These are phyloP conservation scores for Microtus pennsylvanicus DNA, from an alignment of 2,113 vertebrate species.

Conservation along the genomic window DNA sequence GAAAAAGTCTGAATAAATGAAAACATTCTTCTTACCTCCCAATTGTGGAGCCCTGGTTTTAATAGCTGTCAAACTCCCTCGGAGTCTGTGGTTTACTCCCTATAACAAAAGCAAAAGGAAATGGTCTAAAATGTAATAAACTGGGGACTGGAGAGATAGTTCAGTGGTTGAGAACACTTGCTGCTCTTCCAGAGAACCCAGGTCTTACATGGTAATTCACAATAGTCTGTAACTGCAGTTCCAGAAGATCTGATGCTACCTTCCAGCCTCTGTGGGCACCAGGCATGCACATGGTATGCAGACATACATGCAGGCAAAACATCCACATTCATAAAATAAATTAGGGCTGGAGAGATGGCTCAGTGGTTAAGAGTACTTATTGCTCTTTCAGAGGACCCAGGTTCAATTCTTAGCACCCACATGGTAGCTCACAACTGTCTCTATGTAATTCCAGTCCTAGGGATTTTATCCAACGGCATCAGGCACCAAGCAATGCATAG, in stretches of 20 bases:
- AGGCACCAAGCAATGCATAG: not conserved
- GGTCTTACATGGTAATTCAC: not conserved
- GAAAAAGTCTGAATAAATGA: not conserved
- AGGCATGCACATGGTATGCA: not conserved
- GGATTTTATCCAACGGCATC: not conserved
- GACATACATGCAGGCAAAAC: not conserved
- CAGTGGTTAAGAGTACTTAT: not conserved
- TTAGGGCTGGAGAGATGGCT: not conserved
- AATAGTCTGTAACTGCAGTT: not conserved
- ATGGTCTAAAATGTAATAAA: not conserved
- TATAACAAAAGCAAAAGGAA: constrained; percentile 70
- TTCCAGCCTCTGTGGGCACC: not conserved
- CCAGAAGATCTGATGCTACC: not conserved
- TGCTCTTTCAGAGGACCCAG: not conserved
- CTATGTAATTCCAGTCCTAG: not conserved
- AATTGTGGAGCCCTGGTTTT: constrained; percentile 95
- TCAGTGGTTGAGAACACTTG: not conserved
- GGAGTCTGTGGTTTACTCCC: constrained; percentile 95
- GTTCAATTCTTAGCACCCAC: not conserved
- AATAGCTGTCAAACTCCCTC: constrained; percentile 94
- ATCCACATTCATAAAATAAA: not conserved
- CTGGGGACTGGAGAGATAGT: not conserved
- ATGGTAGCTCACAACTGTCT: not conserved
- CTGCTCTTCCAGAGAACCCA: not conserved
- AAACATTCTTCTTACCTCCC: constrained; percentile 89